phyloP scores from a whole-genome alignment of 2,888 invertebrate species.

The Odiellus spinosus region DNA sequence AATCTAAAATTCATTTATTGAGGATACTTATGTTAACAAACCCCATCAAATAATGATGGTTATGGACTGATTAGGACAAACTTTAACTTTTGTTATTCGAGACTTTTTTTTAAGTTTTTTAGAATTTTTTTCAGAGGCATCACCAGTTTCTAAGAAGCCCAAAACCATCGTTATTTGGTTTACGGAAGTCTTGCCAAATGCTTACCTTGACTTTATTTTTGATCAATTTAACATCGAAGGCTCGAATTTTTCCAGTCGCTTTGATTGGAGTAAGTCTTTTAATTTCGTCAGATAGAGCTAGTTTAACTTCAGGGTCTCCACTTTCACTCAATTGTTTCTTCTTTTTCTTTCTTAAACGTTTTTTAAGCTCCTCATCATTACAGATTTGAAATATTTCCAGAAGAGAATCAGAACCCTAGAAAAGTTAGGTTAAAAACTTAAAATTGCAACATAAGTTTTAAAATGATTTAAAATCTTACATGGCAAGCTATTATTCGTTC shows the following conservation, averaged over 20 bases:
- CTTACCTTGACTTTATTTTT: too few species aligned
- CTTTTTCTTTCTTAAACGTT: slow-evolving; percentile 53
- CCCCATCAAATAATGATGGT: too few species aligned
- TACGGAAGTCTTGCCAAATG: too few species aligned
- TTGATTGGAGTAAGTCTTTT: slow-evolving; percentile 15
- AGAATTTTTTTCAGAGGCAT: too few species aligned
- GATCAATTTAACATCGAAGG: too few species aligned
- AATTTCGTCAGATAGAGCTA: slow-evolving; percentile 19
- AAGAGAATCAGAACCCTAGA: slow-evolving; percentile 53
- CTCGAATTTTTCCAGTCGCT: slow-evolving; percentile 32
- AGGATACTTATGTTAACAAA: too few species aligned
- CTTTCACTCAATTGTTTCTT: slow-evolving; percentile 44
- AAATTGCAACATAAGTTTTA: slow-evolving; percentile 1
- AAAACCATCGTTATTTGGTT: too few species aligned
- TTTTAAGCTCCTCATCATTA: slow-evolving; percentile 52
- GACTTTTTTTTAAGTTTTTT: too few species aligned
- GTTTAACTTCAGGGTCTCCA: neutral
- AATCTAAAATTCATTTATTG: too few species aligned
- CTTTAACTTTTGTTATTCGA: too few species aligned
- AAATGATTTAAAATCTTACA: slow-evolving; percentile 25
- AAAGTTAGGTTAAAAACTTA: neutral
- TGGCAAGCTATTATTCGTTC: slow-evolving; percentile 60
- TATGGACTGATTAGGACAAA: too few species aligned
- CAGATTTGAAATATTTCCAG: slow-evolving; percentile 72
- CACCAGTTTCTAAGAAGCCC: too few species aligned